A percentile compares a stretch with the other conserved stretches of the same genome.
phyloP scores from a whole-genome alignment of 1,140 invertebrate genomes.

The Odontomachus brunneus region DNA sequence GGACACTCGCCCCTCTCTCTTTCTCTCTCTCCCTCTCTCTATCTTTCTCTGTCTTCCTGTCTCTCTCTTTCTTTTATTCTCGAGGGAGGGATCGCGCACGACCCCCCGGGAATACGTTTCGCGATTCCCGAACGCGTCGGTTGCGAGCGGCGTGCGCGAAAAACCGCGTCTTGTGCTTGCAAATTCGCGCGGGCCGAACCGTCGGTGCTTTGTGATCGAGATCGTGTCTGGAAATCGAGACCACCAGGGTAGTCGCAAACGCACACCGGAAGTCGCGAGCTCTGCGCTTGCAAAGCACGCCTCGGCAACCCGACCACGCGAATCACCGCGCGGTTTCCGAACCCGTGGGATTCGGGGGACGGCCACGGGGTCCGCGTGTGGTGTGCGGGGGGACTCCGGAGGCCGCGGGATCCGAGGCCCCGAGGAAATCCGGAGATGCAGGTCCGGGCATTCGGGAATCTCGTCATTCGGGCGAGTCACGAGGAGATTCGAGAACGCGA shows the following conservation, averaged over 20 bases:
- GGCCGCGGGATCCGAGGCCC: not conserved
- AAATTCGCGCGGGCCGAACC: too few relatives aligned
- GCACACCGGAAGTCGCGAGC: too few relatives aligned
- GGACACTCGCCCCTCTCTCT: not conserved
- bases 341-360: too few relatives aligned
- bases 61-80: not conserved
- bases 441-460: not conserved
- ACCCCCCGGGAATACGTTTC: slow-evolving; percentile 21
- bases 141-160: not conserved
- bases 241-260: too few relatives aligned
- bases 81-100: not conserved
- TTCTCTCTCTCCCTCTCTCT: not conserved
- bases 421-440: not conserved
- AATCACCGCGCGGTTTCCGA: too few relatives aligned
- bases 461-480: not conserved
- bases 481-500: not conserved
- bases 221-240: too few relatives aligned
- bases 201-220: too few relatives aligned
- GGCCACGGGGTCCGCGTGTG: too few relatives aligned
- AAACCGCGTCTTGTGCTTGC: too few relatives aligned
- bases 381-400: too few relatives aligned
- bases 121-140: slow-evolving; percentile 4
- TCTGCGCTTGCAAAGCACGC: too few relatives aligned
- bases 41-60: not conserved
- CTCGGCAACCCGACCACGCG: too few relatives aligned